Conservation (phyloP, 2,888 invertebrate genomes). For the Mayetiola destructor region DNA sequence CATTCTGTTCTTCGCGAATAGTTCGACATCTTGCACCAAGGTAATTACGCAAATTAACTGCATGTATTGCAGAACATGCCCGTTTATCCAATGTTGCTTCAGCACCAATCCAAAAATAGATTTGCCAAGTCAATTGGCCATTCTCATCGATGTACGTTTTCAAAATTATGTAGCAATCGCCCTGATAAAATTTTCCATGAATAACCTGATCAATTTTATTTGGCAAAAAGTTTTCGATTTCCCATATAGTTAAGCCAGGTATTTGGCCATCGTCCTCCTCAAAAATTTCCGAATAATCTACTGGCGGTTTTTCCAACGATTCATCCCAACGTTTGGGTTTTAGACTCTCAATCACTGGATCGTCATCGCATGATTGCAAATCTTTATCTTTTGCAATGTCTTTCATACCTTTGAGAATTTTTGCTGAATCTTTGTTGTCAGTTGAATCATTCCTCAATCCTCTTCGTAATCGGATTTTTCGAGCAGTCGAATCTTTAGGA, state of each 20-base stretch:
- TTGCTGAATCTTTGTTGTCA: slow-evolving; percentile 64
- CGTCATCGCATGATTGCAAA: slow-evolving; percentile 47
- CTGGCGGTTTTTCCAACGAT: slow-evolving; percentile 79
- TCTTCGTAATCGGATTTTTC: slow-evolving; percentile 77
- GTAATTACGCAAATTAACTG: slow-evolving; percentile 92
- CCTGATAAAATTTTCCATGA: slow-evolving; percentile 97
- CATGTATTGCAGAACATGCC: slow-evolving; percentile 67
- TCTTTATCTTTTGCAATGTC: slow-evolving; percentile 57
- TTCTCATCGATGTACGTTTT: slow-evolving; percentile 75
- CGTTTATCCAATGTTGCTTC: slow-evolving; percentile 64
- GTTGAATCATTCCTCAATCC: slow-evolving; percentile 61
- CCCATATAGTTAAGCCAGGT: slow-evolving; percentile 90
- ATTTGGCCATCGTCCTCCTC: slow-evolving; percentile 88
- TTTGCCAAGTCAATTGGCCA: slow-evolving; percentile 81
- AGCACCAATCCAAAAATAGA: slow-evolving; percentile 98
- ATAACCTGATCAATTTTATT: slow-evolving; percentile 86
- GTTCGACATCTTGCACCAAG: slow-evolving; percentile 89
- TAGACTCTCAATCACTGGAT: slow-evolving; percentile 39
- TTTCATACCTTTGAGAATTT: slow-evolving; percentile 69
- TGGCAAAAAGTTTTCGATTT: slow-evolving; percentile 98
- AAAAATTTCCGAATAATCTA: slow-evolving; percentile 96
- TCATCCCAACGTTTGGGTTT: slow-evolving; percentile 96
- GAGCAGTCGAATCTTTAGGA: slow-evolving; percentile 82
- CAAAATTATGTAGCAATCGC: slow-evolving; percentile 94
- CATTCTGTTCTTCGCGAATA: slow-evolving; percentile 90